These are phyloP conservation scores for Toxotes jaculatrix DNA, from an alignment of 2,113 vertebrate genomes.

Conservation along the genomic window DNA sequence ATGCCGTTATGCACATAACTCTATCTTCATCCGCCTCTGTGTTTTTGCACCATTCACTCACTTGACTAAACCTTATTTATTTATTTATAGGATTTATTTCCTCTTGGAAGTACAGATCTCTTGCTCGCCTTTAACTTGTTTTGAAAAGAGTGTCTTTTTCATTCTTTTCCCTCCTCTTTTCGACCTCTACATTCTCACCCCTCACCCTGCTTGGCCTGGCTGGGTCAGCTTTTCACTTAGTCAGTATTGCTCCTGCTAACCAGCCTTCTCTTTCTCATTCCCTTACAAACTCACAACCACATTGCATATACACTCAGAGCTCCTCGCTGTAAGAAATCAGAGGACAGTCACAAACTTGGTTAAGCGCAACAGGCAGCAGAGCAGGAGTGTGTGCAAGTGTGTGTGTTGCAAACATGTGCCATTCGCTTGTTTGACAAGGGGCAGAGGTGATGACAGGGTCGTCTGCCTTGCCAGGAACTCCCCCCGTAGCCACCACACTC, in stretches of 20 bases:
- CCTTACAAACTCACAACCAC: constrained; percentile 18
- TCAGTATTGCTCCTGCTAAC: constrained; percentile 23
- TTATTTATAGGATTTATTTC: constrained; percentile 33
- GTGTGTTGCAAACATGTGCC: constrained; percentile 41
- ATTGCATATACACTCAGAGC: not conserved
- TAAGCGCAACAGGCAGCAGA: constrained; percentile 15
- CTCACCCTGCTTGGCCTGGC: constrained; percentile 58
- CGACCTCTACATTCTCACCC: constrained; percentile 60
- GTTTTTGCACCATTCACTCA: not conserved
- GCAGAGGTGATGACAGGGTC: constrained; percentile 80
- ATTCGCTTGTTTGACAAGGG: constrained; percentile 73
- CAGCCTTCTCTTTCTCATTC: constrained; percentile 1
- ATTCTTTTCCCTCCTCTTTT: constrained; percentile 41
- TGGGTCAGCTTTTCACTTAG: constrained; percentile 54
- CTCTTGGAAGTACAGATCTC: constrained; percentile 36
- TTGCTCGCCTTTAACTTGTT: constrained; percentile 27
- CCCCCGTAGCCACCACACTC: constrained; percentile 63
- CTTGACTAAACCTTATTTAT: not conserved
- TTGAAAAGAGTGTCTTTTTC: constrained; percentile 33
- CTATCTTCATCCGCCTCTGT: not conserved
- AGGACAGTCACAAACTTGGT: constrained; percentile 36
- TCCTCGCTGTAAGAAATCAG: constrained; percentile 6
- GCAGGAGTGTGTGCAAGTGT: constrained; percentile 35
- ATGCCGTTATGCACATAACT: constrained; percentile 23
- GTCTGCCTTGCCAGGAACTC: constrained; percentile 76